Conservation (phyloP, 2,113 vertebrate species). For the Menura novaehollandiae region DNA sequence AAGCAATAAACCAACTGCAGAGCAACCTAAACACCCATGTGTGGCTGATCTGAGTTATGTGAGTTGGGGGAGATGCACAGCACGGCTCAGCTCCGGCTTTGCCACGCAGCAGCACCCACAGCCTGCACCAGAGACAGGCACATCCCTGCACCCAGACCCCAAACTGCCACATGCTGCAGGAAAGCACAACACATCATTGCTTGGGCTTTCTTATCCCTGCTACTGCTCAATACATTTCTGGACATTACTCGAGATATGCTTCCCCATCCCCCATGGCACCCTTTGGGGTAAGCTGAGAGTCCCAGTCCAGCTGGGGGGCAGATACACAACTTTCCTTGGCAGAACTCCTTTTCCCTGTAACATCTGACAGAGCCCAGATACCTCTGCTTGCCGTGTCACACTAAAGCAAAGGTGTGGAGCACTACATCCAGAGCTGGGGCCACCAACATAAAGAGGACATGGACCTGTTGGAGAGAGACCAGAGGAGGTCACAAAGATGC, state of each 20-base stretch:
- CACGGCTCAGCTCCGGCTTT: neutral
- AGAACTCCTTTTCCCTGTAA: neutral
- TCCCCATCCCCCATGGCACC: neutral
- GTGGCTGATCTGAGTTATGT: neutral
- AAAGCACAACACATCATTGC: neutral
- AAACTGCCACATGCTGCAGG: neutral
- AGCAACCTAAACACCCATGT: neutral
- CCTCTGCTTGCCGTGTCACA: neutral
- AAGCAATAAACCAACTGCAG: constrained; percentile 13
- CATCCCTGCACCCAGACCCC: neutral
- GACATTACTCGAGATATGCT: neutral
- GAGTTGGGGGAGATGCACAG: neutral
- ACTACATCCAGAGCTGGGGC: neutral
- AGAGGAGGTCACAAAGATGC: neutral
- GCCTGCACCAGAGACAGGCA: neutral
- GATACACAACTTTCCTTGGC: neutral
- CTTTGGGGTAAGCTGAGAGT: neutral
- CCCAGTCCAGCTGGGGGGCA: neutral
- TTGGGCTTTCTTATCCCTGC: too few relatives aligned
- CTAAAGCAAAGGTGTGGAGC: neutral
- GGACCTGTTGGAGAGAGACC: neutral
- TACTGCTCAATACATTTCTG: neutral
- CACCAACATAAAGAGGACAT: neutral
- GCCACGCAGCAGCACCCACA: neutral
- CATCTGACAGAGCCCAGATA: neutral